These are phyloP conservation scores for Cabera pusaria DNA, from an alignment of 2,888 invertebrate species.

Conservation along the genomic window DNA sequence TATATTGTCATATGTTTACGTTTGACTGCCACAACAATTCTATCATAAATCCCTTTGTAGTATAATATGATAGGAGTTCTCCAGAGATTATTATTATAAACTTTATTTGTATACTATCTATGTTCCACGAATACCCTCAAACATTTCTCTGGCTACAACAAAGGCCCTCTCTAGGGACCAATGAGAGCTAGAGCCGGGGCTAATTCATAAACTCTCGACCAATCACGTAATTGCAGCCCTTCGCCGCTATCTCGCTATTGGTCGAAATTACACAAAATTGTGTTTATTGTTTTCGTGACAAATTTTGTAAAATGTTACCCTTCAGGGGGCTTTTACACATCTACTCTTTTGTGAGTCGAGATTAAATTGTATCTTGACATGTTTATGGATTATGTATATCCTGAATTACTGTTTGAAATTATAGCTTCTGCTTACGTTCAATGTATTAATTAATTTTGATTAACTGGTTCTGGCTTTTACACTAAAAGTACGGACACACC, in stretches of 20 bases:
- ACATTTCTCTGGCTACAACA: conserved; percentile 17
- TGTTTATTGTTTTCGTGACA: conserved; percentile 10
- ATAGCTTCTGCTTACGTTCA: too few species aligned
- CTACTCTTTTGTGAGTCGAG: conserved; percentile 16
- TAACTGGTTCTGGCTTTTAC: too few species aligned
- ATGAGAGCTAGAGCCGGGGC: conserved; percentile 12
- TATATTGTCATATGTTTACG: too few species aligned
- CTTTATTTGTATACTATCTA: conserved; percentile 14
- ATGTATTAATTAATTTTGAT: too few species aligned
- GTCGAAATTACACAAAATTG: conserved; percentile 16
- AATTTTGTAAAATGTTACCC: conserved; percentile 16
- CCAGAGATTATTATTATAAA: conserved; percentile 4
- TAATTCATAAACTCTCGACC: conserved; percentile 20
- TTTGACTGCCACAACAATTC: neutral
- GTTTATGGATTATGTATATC: conserved; percentile 19
- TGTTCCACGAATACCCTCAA: conserved; percentile 1
- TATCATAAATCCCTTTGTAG: conserved; percentile 4
- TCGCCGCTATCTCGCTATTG: conserved; percentile 18
- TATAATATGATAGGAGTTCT: conserved; percentile 4
- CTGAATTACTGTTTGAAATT: too few species aligned
- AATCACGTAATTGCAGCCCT: conserved; percentile 19
- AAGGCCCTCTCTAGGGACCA: conserved; percentile 24
- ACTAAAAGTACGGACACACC: too few species aligned
- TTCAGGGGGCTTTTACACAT: conserved; percentile 18
- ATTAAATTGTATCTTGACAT: conserved; percentile 25